phyloP scores from a whole-genome alignment of 2,113 vertebrate genomes.

The Cariama cristata region DNA sequence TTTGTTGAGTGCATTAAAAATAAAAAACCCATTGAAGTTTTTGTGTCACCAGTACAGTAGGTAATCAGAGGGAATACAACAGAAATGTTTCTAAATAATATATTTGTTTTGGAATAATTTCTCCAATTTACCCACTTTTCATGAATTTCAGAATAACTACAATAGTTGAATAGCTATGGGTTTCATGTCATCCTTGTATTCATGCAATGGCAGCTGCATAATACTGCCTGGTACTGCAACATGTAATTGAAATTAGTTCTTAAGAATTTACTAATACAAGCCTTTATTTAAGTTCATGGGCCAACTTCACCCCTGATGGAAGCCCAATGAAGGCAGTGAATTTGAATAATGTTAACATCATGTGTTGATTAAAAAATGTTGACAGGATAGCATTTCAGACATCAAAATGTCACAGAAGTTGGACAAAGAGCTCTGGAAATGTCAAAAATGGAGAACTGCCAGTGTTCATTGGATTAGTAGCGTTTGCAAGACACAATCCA shows the following conservation, averaged over 20 bases:
- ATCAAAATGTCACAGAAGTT: conserved; percentile 35
- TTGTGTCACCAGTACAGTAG: not conserved
- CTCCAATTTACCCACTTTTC: not conserved
- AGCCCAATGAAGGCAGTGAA: not conserved
- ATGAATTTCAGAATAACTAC: not conserved
- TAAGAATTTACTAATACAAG: conserved; percentile 26
- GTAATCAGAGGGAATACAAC: not conserved
- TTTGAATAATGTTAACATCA: conserved; percentile 10
- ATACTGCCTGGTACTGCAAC: not conserved
- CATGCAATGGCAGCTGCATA: conserved; percentile 10
- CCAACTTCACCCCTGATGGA: conserved; percentile 4
- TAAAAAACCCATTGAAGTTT: not conserved
- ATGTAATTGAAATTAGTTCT: conserved; percentile 40
- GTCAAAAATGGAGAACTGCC: conserved; percentile 21
- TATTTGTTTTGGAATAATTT: conserved; percentile 15
- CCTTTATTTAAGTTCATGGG: conserved; percentile 18
- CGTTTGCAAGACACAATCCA: conserved; percentile 5
- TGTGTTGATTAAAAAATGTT: conserved; percentile 18
- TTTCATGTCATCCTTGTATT: conserved; percentile 1
- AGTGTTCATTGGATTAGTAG: conserved; percentile 27
- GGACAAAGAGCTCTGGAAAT: conserved; percentile 39
- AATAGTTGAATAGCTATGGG: not conserved
- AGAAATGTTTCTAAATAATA: conserved; percentile 9
- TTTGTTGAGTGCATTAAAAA: not conserved
- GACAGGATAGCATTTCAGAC: conserved; percentile 29